Conservation (phyloP, 2,113 vertebrate genomes). For the Chiloscyllium plagiosum region DNA sequence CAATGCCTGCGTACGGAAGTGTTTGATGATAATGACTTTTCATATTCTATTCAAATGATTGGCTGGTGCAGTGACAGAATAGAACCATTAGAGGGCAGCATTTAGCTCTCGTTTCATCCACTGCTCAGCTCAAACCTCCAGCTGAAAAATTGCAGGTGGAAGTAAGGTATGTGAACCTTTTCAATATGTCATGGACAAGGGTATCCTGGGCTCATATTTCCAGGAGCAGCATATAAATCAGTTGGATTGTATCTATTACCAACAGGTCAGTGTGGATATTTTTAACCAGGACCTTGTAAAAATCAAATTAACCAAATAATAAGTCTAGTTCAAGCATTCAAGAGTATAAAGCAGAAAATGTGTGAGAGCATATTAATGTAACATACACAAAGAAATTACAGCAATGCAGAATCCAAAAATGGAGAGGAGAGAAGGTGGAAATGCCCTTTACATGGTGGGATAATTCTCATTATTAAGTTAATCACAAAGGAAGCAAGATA, state of each 20-base stretch:
- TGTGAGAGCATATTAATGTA: background rate
- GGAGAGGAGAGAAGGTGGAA: background rate
- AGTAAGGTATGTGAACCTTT: background rate
- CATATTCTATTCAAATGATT: background rate
- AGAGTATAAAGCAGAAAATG: background rate
- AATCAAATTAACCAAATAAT: background rate
- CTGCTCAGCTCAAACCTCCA: background rate
- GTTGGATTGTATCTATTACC: background rate
- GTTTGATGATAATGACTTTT: background rate
- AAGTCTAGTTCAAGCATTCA: background rate
- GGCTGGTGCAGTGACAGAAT: background rate
- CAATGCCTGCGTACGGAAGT: background rate
- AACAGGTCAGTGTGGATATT: background rate
- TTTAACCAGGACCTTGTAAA: background rate
- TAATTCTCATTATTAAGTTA: background rate
- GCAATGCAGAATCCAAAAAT: background rate
- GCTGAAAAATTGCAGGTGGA: background rate
- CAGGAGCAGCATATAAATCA: background rate
- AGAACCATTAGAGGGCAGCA: background rate
- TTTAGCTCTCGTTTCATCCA: background rate
- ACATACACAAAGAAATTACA: background rate
- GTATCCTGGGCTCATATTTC: background rate
- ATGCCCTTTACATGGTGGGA: background rate
- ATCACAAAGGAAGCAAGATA: background rate
- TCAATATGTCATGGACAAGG: background rate